phyloP scores from a whole-genome alignment of 2,888 invertebrate genomes.

The Eupsilia transversa region DNA sequence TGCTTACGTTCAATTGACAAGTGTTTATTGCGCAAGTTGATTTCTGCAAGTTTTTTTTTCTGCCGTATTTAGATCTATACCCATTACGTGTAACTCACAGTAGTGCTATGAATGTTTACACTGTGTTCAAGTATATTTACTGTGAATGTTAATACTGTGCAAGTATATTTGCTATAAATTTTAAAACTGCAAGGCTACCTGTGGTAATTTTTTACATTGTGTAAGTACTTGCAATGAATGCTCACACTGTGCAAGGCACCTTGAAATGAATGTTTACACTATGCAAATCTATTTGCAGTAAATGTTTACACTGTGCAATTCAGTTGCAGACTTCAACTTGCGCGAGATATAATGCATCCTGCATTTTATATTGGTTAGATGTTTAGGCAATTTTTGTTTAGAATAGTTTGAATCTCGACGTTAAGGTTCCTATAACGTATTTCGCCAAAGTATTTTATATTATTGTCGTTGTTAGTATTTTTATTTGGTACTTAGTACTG shows the following conservation, averaged over 20 bases:
- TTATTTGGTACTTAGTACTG: conserved; percentile 40
- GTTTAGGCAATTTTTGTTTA: neutral
- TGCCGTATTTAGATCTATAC: too few species aligned
- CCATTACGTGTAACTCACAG: neutral
- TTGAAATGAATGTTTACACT: neutral
- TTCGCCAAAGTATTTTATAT: conserved; percentile 70
- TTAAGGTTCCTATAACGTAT: conserved; percentile 63
- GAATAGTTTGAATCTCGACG: conserved; percentile 64
- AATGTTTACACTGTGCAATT: neutral
- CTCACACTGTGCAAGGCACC: neutral
- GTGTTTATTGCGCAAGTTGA: neutral
- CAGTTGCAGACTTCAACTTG: neutral
- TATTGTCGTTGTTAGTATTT: conserved; percentile 53
- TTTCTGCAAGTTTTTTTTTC: neutral
- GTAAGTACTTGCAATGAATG: neutral
- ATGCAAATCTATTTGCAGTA: neutral
- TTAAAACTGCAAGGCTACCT: neutral
- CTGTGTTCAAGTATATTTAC: neutral
- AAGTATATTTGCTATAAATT: too few species aligned
- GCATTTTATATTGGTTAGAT: conserved; percentile 5
- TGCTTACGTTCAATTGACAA: neutral
- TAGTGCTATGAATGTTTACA: too few species aligned
- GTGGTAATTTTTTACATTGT: too few species aligned
- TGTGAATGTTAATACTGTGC: neutral
- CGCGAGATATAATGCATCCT: neutral